Evolutionary conservation across 30 jellyfish, hydroid and myxozoan genomes (phyloP), one percentile per base, ranked within the genome.

Genomic region (Cassiopea andromeda): DNA sequence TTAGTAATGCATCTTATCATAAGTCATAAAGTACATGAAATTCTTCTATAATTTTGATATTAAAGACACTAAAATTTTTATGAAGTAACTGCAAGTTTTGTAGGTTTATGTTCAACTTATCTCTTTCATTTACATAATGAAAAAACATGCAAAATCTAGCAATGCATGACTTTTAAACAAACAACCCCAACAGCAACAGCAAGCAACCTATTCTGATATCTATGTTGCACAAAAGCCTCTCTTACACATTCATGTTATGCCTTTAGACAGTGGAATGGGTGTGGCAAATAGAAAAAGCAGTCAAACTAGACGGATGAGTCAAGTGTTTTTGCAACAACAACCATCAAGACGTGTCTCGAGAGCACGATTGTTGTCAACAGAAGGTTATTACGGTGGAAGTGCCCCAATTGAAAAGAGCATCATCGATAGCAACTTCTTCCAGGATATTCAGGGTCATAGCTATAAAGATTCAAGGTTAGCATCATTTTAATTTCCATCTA

Each of bases 281-380:
- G 38, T 7, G 57, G 7, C 18, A 1, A 82, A 46, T 17, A 68
- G 84, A 83, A 54, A 66, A 43, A 71, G 66, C 66, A 46, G 61
- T 7, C 91, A 83, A 70, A 66, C 69, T 4, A 44, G 91, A 69
- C 72, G 84, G 27, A 75, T 14, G 67, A 72, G 91, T 72, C 78
- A 72, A 72, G 70, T 83, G 44, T 68, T 46, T 71, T 1, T 43
- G 48, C 70, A 44, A 48, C 69, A 59, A 46, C 46, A 54, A 7
- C 73, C 48, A 46, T 10, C 64, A 49, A 69, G 85, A 57, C 67
- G 91, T 2, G 78, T 57, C 1, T 83, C 91, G 0, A 78, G 70
- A 19, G 84, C 69, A 6, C 83, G 83, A 6, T 1, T 83, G 16
- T 7, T 12, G 12, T 72, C 77, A 44, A 13, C 84, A n/a, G 75